A percentile compares a stretch with the other conserved stretches of the same genome.
Conservation (phyloP, 2,113 vertebrate species). For the Thomomys bottae region DNA sequence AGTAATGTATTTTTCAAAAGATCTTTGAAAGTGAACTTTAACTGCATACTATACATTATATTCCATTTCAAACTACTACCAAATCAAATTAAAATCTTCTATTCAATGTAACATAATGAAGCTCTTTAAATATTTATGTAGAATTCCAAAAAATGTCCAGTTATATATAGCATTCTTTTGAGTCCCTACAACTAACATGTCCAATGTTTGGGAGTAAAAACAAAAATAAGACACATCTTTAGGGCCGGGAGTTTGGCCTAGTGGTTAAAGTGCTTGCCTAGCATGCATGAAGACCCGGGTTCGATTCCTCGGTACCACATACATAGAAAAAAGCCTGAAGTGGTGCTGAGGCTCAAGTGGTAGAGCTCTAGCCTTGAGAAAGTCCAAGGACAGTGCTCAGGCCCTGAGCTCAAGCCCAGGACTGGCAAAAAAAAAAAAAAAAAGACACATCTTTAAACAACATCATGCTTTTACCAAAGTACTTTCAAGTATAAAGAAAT, state of each 20-base stretch:
- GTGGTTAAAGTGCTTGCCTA: too few relatives aligned
- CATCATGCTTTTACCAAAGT: neutral
- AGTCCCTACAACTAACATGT: constrained; percentile 1
- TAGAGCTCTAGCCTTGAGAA: too few relatives aligned
- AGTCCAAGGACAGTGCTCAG: too few relatives aligned
- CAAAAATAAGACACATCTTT: constrained; percentile 31
- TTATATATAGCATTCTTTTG: constrained; percentile 25
- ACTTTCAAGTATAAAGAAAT: constrained; percentile 37
- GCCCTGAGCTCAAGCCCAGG: too few relatives aligned
- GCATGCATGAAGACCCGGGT: too few relatives aligned
- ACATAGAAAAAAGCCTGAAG: too few relatives aligned
- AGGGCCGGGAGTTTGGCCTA: too few relatives aligned
- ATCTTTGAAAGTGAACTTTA: constrained; percentile 64
- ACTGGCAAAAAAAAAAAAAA: constrained; percentile 58
- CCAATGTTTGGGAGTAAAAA: constrained; percentile 19
- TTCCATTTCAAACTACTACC: constrained; percentile 51
- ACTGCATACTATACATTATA: constrained; percentile 50
- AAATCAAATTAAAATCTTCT: constrained; percentile 65
- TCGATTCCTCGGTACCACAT: too few relatives aligned
- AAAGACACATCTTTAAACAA: constrained; percentile 23
- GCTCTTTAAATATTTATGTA: constrained; percentile 21
- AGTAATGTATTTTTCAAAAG: constrained; percentile 29
- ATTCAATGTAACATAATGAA: constrained; percentile 48
- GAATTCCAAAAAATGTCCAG: constrained; percentile 13
- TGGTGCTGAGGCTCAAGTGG: too few relatives aligned